phyloP scores from a whole-genome alignment of 2,797 vertebrate species.

The Hippoglossus hippoglossus region DNA sequence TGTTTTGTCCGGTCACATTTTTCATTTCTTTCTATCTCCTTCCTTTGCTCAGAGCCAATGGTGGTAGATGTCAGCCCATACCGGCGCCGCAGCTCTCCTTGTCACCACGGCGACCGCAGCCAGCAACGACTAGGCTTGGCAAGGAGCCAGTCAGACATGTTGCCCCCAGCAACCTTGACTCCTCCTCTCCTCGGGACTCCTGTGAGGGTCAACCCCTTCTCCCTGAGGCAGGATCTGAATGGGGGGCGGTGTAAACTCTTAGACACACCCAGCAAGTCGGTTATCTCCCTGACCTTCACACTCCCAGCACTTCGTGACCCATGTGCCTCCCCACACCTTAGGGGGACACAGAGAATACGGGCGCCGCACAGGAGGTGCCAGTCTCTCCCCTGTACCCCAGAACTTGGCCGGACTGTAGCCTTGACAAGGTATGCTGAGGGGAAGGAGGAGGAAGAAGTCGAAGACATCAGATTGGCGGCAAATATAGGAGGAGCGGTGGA shows the following conservation, averaged over 20 bases:
- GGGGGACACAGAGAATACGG: slow-evolving; percentile 60
- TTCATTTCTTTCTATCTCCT: background rate
- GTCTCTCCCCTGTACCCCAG: slow-evolving; percentile 90
- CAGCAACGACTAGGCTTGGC: slow-evolving; percentile 78
- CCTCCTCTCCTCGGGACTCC: slow-evolving; percentile 69
- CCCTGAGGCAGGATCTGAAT: slow-evolving; percentile 91
- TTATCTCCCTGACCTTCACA: slow-evolving; percentile 89
- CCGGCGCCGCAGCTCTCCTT: slow-evolving; percentile 74
- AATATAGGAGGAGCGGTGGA: background rate
- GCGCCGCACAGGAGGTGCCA: slow-evolving; percentile 78
- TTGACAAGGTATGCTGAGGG: slow-evolving; percentile 25
- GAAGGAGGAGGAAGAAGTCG: background rate
- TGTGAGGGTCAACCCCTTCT: slow-evolving; percentile 91
- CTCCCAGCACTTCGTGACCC: slow-evolving; percentile 81
- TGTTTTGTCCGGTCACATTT: background rate
- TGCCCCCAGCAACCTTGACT: slow-evolving; percentile 63
- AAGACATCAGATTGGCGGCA: fast-evolving
- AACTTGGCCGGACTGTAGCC: slow-evolving; percentile 55
- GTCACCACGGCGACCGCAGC: slow-evolving; percentile 73
- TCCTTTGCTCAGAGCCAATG: slow-evolving; percentile 61
- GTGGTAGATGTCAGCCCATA: slow-evolving; percentile 70
- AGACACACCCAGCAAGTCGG: slow-evolving; percentile 92
- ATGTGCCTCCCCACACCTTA: slow-evolving; percentile 68
- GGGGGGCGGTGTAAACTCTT: slow-evolving; percentile 95
- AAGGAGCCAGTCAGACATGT: slow-evolving; percentile 89